Percentiles rank a stretch among this genome's conserved stretches.
phyloP scores from a whole-genome alignment of 2,113 vertebrate genomes.

The Rhabdornis inornatus region DNA sequence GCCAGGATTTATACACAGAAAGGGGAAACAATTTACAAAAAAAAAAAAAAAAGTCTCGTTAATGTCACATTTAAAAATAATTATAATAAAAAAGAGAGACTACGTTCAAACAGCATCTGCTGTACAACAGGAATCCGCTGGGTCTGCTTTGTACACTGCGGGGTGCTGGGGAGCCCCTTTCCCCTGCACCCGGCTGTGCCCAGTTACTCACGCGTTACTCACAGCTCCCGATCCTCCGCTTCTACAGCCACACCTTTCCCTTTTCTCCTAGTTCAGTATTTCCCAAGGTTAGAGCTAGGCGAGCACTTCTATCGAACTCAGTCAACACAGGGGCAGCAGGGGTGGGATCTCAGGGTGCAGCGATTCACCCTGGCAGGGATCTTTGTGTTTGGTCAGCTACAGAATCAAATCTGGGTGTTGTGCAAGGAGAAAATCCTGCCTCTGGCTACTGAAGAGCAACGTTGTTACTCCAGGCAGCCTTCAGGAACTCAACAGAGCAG shows the following conservation, averaged over 20 bases:
- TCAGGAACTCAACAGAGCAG: background rate
- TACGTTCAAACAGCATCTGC: slow-evolving; percentile 29
- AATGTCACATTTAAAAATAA: slow-evolving; percentile 60
- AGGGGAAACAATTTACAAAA: slow-evolving; percentile 76
- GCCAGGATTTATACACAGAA: slow-evolving; percentile 76
- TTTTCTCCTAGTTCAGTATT: background rate
- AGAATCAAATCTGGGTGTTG: background rate
- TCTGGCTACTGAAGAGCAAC: fast-evolving
- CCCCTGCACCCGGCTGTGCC: background rate
- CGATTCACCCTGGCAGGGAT: background rate
- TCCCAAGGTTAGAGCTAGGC: background rate
- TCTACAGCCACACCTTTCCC: background rate
- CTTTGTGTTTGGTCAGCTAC: background rate
- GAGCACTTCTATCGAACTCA: background rate
- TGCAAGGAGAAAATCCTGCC: background rate
- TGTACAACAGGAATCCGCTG: background rate
- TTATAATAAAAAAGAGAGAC: slow-evolving; percentile 13
- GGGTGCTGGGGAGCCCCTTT: background rate
- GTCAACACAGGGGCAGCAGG: background rate
- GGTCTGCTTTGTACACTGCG: background rate
- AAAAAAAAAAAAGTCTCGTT: slow-evolving; percentile 41
- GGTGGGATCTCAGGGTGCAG: background rate
- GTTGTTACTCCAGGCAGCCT: background rate
- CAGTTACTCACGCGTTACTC: background rate
- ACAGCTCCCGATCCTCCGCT: background rate